Base-by-base conservation (phyloP, 2,113 vertebrate genomes). In the Nannospalax galili region DNA sequence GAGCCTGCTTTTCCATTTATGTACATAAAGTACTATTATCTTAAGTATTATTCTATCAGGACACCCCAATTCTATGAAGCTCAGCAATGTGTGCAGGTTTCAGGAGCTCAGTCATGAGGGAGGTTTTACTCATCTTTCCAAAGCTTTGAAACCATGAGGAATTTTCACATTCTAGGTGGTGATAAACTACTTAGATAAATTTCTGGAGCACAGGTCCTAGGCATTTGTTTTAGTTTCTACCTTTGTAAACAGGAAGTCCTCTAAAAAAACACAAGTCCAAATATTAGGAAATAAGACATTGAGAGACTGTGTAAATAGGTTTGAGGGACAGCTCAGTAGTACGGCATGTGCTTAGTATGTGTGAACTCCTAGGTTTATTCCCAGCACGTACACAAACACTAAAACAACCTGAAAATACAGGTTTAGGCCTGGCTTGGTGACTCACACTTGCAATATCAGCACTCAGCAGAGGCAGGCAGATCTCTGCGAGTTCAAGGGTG, bases 181-280 rank as follows among this genome's bases (percentile, higher is more conserved):
- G 40, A 92, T 19, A 58, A 40, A 42, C 1, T 17, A 17, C 37
- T 35, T 37, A 12, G n/a, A 5, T 79, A 19, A 87, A 95, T 91
- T 88, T 88, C 65, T 89, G 82, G 72, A 74, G 72, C 16, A 16
- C 30, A 24, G 2, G 7, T 75, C 10, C 1, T 40, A 85, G 90
- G 28, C 45, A 86, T 11, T 72, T 75, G 15, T 79, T 96, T 90
- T 64, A 85, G 73, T 37, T 74, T 94, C 80, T 52, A 77, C 70
- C 35, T 94, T 79, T 92, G 72, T 82, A 72, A 91, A 70, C 24
- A 90, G 67, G 40, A 95, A 87, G 62, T 60, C 56, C 52, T 28
- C n/a, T 26, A 67, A 92, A 24, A 28, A 42, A 86, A n/a, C 16
- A 70, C 40, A 64, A 78, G 73, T 70, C 3, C 58, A 79, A 42